Percentiles rank a stretch among this genome's conserved stretches.
These are phyloP conservation scores for Brotula barbata DNA, from an alignment of 2,797 vertebrate genomes.

Conservation along the genomic window DNA sequence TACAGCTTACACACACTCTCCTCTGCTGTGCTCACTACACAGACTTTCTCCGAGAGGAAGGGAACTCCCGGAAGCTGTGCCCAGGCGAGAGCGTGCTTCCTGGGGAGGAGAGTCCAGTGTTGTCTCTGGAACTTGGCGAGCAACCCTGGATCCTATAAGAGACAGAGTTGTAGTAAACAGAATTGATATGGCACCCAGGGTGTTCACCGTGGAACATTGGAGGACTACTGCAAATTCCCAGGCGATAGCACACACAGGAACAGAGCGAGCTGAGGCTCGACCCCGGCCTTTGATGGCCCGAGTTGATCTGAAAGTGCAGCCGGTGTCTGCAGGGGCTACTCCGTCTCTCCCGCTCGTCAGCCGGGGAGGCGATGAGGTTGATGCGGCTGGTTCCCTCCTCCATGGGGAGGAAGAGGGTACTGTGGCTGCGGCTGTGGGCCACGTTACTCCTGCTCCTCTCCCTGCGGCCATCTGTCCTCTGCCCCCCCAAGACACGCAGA, in stretches of 20 bases:
- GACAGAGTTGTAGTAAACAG: slow-evolving; percentile 85
- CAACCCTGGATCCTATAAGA: slow-evolving; percentile 84
- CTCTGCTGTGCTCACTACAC: slow-evolving; percentile 69
- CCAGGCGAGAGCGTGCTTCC: slow-evolving; percentile 81
- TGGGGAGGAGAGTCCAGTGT: slow-evolving; percentile 85
- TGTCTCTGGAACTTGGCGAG: slow-evolving; percentile 81
- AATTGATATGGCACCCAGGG: slow-evolving; percentile 79
- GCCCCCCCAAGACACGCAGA: slow-evolving; percentile 38
- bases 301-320: slow-evolving; percentile 64
- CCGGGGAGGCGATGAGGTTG: slow-evolving; percentile 83
- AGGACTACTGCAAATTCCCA: slow-evolving; percentile 80
- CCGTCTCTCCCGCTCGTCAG: slow-evolving; percentile 70
- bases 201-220: slow-evolving; percentile 71
- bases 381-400: slow-evolving; percentile 89
- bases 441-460: slow-evolving; percentile 68
- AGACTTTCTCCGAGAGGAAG: slow-evolving; percentile 84
- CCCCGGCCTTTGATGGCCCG: slow-evolving; percentile 58
- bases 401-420: slow-evolving; percentile 82
- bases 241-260: slow-evolving; percentile 85
- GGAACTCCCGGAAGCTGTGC: slow-evolving; percentile 75
- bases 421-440: slow-evolving; percentile 74
- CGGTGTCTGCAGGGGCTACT: slow-evolving; percentile 66
- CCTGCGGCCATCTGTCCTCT: slow-evolving; percentile 33
- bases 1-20: slow-evolving; percentile 43
- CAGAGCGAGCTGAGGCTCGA: slow-evolving; percentile 84